These are phyloP conservation scores for Plagiodera versicolora DNA, from an alignment of 2,888 invertebrate species.

Conservation along the genomic window DNA sequence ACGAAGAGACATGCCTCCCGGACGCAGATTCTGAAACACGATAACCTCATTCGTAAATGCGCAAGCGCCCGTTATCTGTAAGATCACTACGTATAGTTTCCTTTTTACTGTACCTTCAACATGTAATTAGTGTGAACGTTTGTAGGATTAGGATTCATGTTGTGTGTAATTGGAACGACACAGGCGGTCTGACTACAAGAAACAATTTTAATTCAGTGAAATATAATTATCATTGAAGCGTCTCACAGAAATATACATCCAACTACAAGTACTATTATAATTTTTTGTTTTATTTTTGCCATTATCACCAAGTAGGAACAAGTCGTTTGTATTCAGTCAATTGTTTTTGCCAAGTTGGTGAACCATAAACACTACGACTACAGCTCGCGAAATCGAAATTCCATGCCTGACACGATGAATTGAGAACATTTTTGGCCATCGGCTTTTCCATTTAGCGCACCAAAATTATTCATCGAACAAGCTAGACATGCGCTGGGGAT, in stretches of 20 bases:
- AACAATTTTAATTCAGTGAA: not conserved
- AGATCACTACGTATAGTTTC: not conserved
- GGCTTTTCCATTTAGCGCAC: too few species aligned
- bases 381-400: too few species aligned
- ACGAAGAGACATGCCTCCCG: conserved; percentile 15
- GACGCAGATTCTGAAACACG: conserved; percentile 13
- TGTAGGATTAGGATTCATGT: not conserved
- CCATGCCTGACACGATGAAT: too few species aligned
- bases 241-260: not conserved
- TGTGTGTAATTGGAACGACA: not conserved
- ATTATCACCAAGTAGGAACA: not conserved
- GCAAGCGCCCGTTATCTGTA: conserved; percentile 2
- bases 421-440: too few species aligned
- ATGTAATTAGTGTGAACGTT: not conserved
- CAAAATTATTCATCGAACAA: too few species aligned
- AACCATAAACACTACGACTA: too few species aligned
- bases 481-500: too few species aligned
- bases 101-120: not conserved
- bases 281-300: not conserved
- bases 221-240: not conserved
- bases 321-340: too few species aligned
- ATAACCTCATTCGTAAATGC: not conserved
- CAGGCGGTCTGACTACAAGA: not conserved
- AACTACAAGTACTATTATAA: not conserved
- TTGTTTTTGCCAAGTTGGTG: too few species aligned